Evolutionary conservation across 2,888 invertebrate species (phyloP).

Genomic region (Odontomyia ornata): DNA sequence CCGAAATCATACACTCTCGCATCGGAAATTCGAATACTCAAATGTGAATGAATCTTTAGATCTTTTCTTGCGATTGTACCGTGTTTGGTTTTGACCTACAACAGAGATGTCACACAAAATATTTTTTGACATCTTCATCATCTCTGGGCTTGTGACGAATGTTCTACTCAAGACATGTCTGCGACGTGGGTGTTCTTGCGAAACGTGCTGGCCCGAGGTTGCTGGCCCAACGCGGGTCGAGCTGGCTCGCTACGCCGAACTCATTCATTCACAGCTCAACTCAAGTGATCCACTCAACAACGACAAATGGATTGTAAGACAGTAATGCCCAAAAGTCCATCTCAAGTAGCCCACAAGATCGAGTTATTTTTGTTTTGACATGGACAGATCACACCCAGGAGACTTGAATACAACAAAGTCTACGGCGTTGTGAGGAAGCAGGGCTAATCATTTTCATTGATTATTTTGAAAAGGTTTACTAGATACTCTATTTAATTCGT

Average conservation of each 20-base stretch:
- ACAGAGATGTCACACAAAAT: constrained; percentile 48
- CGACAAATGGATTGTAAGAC: constrained; percentile 30
- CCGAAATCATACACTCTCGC: background rate
- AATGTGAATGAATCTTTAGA: constrained; percentile 6
- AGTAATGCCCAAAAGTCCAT: constrained; percentile 23
- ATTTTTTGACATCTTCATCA: constrained; percentile 50
- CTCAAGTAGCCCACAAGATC: constrained; percentile 27
- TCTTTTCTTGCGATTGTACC: constrained; percentile 36
- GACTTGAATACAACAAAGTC: constrained; percentile 29
- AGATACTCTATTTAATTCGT: too few relatives aligned
- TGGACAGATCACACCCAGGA: constrained; percentile 49
- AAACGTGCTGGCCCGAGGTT: constrained; percentile 4
- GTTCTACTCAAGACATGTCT: background rate
- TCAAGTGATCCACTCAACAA: constrained; percentile 41
- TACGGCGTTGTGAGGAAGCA: background rate
- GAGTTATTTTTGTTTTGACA: constrained; percentile 47
- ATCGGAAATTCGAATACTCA: background rate
- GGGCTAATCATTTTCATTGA: background rate
- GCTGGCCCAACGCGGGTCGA: background rate
- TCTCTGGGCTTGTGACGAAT: constrained; percentile 8
- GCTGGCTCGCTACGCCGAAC: background rate
- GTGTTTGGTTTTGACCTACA: constrained; percentile 42
- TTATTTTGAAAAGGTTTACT: background rate
- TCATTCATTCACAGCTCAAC: constrained; percentile 40
- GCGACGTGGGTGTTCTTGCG: constrained; percentile 48